These are phyloP conservation scores for Podarcis muralis DNA, from an alignment of 2,113 vertebrate genomes.

Conservation along the genomic window DNA sequence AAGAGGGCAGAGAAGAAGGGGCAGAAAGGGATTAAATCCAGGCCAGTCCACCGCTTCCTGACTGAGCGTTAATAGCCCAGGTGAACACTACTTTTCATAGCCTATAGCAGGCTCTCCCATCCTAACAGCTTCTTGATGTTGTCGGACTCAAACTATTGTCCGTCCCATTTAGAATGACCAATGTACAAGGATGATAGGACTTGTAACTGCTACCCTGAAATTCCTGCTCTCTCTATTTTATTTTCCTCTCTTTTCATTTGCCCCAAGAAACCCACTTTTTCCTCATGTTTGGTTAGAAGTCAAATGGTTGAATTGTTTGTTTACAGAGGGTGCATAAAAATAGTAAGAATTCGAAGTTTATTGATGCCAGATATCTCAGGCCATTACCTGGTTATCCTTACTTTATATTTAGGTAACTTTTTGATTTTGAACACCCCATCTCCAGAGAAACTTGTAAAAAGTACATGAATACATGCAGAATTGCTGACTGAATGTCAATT, in stretches of 20 bases:
- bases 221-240: not conserved
- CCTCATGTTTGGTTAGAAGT: not conserved
- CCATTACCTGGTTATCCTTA: slow-evolving; percentile 65
- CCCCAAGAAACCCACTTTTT: too few relatives aligned
- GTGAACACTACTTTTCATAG: too few relatives aligned
- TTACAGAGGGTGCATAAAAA: not conserved
- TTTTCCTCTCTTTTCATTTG: not conserved
- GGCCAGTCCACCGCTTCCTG: too few relatives aligned
- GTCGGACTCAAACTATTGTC: too few relatives aligned
- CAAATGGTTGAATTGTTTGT: not conserved
- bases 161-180: too few relatives aligned
- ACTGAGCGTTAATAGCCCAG: too few relatives aligned
- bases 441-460: slow-evolving; percentile 65
- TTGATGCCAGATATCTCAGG: not conserved
- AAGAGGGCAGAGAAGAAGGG: too few relatives aligned
- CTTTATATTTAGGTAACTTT: slow-evolving; percentile 69
- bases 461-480: slow-evolving; percentile 73
- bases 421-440: slow-evolving; percentile 55
- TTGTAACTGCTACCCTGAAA: not conserved
- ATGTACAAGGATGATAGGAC: too few relatives aligned
- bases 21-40: too few relatives aligned
- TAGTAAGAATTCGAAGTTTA: not conserved
- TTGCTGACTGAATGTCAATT: slow-evolving; percentile 83
- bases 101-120: too few relatives aligned
- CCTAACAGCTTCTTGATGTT: too few relatives aligned